phyloP scores from a whole-genome alignment of 2,797 vertebrate species.

The Rousettus madagascariensis region DNA sequence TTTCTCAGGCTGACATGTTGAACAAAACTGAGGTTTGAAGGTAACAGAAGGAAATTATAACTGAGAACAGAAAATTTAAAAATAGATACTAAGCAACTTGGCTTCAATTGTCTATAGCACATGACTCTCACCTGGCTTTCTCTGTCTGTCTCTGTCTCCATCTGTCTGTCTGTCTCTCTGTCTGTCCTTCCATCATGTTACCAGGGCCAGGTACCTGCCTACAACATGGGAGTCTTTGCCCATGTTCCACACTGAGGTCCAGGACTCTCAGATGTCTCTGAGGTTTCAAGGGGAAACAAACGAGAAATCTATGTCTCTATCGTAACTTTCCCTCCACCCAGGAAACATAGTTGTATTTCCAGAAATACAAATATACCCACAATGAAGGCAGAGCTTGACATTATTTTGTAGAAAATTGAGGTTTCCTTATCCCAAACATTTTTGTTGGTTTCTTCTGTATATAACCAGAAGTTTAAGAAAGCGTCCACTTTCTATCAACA shows the following conservation, averaged over 20 bases:
- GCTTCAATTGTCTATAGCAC: neutral
- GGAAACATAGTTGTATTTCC: neutral
- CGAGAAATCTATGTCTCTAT: neutral
- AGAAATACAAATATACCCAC: neutral
- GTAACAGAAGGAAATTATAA: slow-evolving; percentile 18
- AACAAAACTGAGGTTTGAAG: neutral
- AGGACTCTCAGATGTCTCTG: neutral
- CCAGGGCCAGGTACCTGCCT: no score
- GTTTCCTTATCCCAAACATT: neutral
- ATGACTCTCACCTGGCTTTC: neutral
- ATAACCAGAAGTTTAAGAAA: neutral
- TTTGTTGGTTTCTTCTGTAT: neutral
- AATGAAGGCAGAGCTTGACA: neutral
- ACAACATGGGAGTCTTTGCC: neutral
- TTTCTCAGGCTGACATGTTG: neutral
- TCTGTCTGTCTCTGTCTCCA: neutral
- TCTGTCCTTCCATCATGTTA: neutral
- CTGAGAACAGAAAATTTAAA: neutral
- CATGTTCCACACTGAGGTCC: neutral
- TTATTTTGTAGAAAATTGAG: neutral
- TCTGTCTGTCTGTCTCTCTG: rapidly evolving
- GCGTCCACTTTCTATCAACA: neutral
- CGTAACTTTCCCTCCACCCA: neutral
- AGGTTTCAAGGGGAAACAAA: slow-evolving; percentile 5
- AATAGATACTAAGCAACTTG: neutral